Evolutionary conservation across 2,113 vertebrate species (phyloP).

Genomic region (Stercorarius parasiticus): DNA sequence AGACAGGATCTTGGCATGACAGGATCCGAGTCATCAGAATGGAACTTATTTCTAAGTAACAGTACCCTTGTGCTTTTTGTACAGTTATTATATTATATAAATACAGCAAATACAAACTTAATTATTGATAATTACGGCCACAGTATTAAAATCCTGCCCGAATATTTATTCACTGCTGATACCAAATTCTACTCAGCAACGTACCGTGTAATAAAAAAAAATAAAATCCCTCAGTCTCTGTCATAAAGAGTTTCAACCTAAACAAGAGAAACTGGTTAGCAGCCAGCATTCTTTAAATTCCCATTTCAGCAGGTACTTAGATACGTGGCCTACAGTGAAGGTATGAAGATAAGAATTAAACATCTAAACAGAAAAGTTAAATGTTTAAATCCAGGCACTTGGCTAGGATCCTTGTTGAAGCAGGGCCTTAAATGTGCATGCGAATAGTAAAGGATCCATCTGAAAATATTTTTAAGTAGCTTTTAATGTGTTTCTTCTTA

Average conservation of each 20-base stretch:
- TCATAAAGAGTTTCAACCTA: background rate
- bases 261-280: background rate
- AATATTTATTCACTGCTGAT: background rate
- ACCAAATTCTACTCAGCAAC: background rate
- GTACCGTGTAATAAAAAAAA: background rate
- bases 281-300: background rate
- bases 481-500: background rate
- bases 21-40: background rate
- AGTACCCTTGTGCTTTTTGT: background rate
- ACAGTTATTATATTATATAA: background rate
- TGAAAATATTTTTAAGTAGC: background rate
- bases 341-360: background rate
- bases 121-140: background rate
- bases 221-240: background rate
- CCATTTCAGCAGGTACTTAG: background rate
- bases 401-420: background rate
- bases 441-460: background rate
- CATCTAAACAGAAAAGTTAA: background rate
- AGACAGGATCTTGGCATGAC: background rate
- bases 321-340: background rate
- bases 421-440: background rate
- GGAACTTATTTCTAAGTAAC: background rate
- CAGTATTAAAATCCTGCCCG: background rate
- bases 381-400: background rate
- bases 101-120: background rate